These are phyloP conservation scores for Notechis scutatus DNA, from an alignment of 2,113 vertebrate genomes.

Conservation along the genomic window DNA sequence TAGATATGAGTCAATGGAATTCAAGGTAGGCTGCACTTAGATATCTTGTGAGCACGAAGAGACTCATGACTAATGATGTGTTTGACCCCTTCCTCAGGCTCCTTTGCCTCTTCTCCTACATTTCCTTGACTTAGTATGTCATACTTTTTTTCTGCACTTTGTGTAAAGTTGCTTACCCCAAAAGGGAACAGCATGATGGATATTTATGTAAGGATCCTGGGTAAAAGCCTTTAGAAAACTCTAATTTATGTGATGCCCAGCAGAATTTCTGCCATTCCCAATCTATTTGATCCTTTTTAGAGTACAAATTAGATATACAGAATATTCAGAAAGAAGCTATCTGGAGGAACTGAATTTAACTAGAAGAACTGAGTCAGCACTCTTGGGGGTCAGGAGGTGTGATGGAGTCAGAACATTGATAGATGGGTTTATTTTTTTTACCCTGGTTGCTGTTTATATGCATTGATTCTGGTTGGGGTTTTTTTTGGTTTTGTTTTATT, in stretches of 20 bases:
- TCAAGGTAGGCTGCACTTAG: background rate
- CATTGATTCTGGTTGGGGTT: background rate
- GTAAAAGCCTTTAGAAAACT: background rate
- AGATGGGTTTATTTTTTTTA: background rate
- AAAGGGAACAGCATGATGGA: background rate
- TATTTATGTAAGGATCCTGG: background rate
- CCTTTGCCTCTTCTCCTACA: background rate
- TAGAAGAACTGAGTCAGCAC: background rate
- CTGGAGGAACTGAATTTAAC: background rate
- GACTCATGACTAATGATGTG: background rate
- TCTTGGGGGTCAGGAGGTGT: background rate
- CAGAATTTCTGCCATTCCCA: background rate
- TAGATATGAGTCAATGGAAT: background rate
- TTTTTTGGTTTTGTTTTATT: background rate
- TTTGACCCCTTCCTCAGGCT: too few relatives aligned
- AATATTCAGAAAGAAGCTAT: background rate
- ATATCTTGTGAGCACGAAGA: background rate
- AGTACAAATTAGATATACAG: background rate
- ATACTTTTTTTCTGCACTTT: background rate
- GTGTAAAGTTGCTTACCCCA: background rate
- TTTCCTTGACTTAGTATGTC: background rate
- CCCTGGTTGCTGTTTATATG: background rate
- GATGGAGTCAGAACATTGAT: background rate
- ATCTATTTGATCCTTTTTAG: background rate
- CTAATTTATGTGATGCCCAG: background rate